phyloP scores from a whole-genome alignment of 1,140 invertebrate genomes.

The Ceratina australensis region DNA sequence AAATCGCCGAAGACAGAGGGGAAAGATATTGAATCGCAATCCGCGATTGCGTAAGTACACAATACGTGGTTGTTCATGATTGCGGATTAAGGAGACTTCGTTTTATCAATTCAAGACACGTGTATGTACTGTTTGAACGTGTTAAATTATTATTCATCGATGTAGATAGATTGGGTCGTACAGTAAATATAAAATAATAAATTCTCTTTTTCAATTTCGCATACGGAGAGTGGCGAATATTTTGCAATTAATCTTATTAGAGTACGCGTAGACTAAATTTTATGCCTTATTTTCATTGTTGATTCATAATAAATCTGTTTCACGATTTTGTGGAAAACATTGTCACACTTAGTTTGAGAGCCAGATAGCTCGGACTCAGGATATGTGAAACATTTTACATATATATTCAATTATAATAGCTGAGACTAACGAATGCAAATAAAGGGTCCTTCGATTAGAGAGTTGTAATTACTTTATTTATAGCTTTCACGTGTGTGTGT shows the following conservation, averaged over 20 bases:
- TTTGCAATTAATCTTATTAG: neutral
- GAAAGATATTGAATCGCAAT: slow-evolving; percentile 31
- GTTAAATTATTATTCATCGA: neutral
- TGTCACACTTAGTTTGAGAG: neutral
- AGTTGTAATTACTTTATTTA: slow-evolving; percentile 77
- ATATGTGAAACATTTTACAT: neutral
- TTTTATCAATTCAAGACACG: neutral
- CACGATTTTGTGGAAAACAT: slow-evolving; percentile 2
- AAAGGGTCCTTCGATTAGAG: slow-evolving; percentile 53
- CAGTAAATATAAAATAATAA: no score
- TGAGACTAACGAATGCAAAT: neutral
- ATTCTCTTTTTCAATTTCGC: neutral
- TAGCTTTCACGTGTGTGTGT: slow-evolving; percentile 74
- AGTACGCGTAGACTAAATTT: neutral
- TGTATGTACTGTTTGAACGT: neutral
- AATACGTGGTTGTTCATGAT: neutral
- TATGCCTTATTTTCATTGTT: neutral
- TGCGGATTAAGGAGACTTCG: neutral
- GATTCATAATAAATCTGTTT: neutral
- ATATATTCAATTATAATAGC: neutral
- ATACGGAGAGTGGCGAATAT: neutral
- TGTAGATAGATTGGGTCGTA: neutral
- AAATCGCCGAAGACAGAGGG: slow-evolving; percentile 9
- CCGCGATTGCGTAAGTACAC: slow-evolving; percentile 2
- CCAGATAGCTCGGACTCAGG: neutral